A percentile compares a stretch with the other conserved stretches of the same genome.
Evolutionary conservation across 2,113 vertebrate species (phyloP).

Genomic region (Halichoeres trimaculatus): DNA sequence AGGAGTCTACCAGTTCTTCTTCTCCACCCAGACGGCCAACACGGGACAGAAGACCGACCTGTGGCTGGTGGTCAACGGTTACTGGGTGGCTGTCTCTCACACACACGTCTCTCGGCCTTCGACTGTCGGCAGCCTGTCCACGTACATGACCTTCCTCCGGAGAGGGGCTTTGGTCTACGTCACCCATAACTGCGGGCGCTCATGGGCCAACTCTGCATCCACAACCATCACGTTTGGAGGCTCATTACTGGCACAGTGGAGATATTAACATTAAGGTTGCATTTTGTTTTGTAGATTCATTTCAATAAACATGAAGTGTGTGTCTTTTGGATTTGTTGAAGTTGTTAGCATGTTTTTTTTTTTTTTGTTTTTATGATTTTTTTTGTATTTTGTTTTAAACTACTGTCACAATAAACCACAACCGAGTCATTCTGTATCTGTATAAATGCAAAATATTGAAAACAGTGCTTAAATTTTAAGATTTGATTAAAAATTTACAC

Average conservation of each 20-base stretch:
- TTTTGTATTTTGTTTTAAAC: too few relatives aligned
- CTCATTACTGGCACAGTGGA: conserved; percentile 51
- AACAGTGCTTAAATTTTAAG: too few relatives aligned
- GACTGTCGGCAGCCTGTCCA: conserved; percentile 37
- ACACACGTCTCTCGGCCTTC: conserved; percentile 25
- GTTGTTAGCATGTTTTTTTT: too few relatives aligned
- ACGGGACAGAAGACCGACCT: conserved; percentile 42
- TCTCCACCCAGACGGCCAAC: conserved; percentile 24
- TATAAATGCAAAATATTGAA: too few relatives aligned
- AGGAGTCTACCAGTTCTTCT: conserved; percentile 66
- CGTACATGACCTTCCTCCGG: conserved; percentile 46
- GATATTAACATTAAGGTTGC: not conserved
- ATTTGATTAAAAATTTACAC: too few relatives aligned
- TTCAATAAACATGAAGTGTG: too few relatives aligned
- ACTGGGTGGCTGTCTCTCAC: conserved; percentile 60
- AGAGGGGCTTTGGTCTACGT: conserved; percentile 52
- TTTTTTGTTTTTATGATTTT: too few relatives aligned
- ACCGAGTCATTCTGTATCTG: too few relatives aligned
- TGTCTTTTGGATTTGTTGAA: too few relatives aligned
- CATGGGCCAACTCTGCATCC: conserved; percentile 56
- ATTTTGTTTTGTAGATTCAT: too few relatives aligned
- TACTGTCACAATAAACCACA: too few relatives aligned
- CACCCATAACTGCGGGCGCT: conserved; percentile 58
- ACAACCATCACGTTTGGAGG: conserved; percentile 59
- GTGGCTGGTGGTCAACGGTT: conserved; percentile 64